Evolutionary conservation across 1,140 invertebrate genomes (phyloP), one percentile per base, ranked within the genome.

Genomic region (Ceratina calcarata): DNA sequence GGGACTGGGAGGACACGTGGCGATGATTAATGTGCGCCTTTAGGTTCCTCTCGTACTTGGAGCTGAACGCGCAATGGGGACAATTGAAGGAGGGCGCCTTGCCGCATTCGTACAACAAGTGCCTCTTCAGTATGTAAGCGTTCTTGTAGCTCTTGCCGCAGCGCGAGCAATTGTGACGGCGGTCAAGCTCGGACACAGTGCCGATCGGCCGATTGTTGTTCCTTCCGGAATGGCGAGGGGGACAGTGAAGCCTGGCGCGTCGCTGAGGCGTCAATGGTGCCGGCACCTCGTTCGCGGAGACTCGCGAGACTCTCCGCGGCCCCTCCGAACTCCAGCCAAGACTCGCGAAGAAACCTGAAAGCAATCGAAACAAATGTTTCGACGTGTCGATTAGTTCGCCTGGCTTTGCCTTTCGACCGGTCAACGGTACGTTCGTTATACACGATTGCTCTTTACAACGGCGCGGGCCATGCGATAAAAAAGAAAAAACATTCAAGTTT

Each of bases 71-170:
- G 87, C 94, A 94, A 24, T 94, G 91, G 0, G 93, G 93, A 65
- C 94, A 95, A 20, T 90, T 93, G 84, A 94, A 94, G 27, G 93
- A 93, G 3, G 94, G 94, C 32, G 92, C 93, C 69, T 94, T 93
- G 18, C 93, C 93, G 80, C 93, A 94, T 62, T 94, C 93, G 83
- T 94, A 94, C 0, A 93, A 91, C 69, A 94, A 80, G 78, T 94
- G 93, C 8, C 92, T 88, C 68, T 91, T 91, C n/a, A 94, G 84
- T 49, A 92, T 93, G 72, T 93, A 91, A n/a, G 92, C 93, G 73
- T 93, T 92, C 74, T 93, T 93, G 83, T 94, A 94, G 22, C 89
- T 91, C 78, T 93, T 93, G 32, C 93, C 92, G 80, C 93, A 94
- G 1, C 93, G 89, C 6, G 89, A 87, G 70, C 93, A 93, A 49